Evolutionary conservation across 2,113 vertebrate genomes (phyloP).

Genomic region (Vulpes ferrilata): DNA sequence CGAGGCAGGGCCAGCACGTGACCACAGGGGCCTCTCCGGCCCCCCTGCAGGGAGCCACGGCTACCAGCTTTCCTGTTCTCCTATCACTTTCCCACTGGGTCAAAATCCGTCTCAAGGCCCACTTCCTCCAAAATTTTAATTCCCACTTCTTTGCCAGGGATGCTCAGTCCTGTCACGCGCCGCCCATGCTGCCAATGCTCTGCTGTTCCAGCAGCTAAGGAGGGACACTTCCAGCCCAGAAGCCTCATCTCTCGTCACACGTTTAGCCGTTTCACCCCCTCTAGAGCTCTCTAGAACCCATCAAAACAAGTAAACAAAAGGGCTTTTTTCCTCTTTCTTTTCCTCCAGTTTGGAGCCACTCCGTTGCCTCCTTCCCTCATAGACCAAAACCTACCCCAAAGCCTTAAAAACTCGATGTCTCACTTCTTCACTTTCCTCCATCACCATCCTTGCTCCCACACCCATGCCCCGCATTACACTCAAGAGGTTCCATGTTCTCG

Average conservation of each 20-base stretch:
- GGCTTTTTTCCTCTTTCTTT: neutral
- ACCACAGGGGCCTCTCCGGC: too few relatives aligned
- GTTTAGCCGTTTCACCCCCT: neutral
- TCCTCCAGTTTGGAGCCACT: neutral
- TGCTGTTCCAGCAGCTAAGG: neutral
- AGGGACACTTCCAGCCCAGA: neutral
- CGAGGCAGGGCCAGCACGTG: neutral
- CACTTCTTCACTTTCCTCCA: neutral
- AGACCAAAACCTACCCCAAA: neutral
- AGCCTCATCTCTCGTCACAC: neutral
- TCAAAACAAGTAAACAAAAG: neutral
- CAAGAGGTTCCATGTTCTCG: neutral
- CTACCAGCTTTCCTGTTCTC: too few relatives aligned
- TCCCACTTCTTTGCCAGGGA: neutral
- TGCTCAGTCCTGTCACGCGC: neutral
- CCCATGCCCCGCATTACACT: accelerated
- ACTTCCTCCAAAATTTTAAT: neutral
- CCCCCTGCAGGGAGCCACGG: neutral
- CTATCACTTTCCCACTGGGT: neutral
- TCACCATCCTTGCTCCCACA: neutral
- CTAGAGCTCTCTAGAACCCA: neutral
- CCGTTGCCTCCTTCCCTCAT: neutral
- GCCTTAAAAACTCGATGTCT: neutral
- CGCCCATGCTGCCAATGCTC: accelerated
- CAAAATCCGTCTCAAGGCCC: neutral